Conservation (phyloP, 2,113 vertebrate species). For the Peromyscus polionotus region DNA sequence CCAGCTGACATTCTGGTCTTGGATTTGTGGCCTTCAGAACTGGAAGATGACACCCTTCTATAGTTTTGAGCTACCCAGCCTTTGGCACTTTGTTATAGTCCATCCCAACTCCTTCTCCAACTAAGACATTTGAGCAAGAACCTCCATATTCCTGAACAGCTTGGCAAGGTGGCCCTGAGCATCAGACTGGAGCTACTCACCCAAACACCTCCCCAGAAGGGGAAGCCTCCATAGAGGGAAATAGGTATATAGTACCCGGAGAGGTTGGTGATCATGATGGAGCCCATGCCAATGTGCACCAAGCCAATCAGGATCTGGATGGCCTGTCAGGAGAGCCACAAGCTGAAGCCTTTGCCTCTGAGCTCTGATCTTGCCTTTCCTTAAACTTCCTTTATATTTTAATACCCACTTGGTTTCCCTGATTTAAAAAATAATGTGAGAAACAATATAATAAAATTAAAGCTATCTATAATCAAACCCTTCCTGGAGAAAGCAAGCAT, state of each 20-base stretch:
- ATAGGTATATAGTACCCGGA: fast-evolving
- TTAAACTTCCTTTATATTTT: background rate
- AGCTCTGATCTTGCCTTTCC: background rate
- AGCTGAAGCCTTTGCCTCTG: background rate
- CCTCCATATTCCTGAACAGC: background rate
- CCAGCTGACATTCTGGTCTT: background rate
- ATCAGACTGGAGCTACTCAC: slow-evolving; percentile 26
- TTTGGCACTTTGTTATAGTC: background rate
- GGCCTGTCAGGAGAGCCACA: slow-evolving; percentile 24
- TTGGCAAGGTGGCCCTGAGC: background rate
- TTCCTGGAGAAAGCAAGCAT: background rate
- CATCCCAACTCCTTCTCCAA: background rate
- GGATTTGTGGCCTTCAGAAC: background rate
- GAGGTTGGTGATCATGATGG: fast-evolving
- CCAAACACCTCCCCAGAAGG: slow-evolving; percentile 71
- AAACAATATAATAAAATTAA: slow-evolving; percentile 32
- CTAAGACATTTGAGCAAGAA: background rate
- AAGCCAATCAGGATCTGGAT: slow-evolving; percentile 72
- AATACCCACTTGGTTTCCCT: background rate
- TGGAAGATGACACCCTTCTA: background rate
- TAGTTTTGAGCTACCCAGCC: too few relatives aligned
- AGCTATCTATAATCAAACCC: background rate
- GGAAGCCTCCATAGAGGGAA: slow-evolving; percentile 51
- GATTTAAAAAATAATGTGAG: background rate
- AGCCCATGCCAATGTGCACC: background rate